These are phyloP conservation scores for Drosophila athabasca DNA, from an alignment of 1,140 invertebrate genomes.

Conservation along the genomic window DNA sequence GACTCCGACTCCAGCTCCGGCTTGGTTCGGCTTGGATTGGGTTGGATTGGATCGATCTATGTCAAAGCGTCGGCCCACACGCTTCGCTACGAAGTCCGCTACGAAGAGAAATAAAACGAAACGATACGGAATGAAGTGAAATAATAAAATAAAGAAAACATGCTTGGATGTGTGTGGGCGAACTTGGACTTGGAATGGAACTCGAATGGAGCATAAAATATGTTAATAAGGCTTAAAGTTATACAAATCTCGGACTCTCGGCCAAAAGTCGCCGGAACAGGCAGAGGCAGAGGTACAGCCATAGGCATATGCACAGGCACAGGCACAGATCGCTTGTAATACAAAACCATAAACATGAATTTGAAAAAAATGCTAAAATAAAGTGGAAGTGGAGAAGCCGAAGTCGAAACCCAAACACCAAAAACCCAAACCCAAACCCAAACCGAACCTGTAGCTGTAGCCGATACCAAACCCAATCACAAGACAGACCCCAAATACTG, in stretches of 20 bases:
- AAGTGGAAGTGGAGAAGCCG: slow-evolving; percentile 40
- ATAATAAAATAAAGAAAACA: slow-evolving; percentile 31
- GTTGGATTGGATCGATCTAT: slow-evolving; percentile 55
- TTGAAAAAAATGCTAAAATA: slow-evolving; percentile 47
- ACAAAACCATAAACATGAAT: slow-evolving; percentile 64
- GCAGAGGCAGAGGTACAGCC: slow-evolving; percentile 3
- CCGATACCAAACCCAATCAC: neutral
- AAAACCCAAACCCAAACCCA: neutral
- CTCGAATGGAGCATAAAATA: slow-evolving; percentile 71
- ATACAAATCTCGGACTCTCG: slow-evolving; percentile 54
- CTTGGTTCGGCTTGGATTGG: slow-evolving; percentile 28
- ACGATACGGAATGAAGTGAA: slow-evolving; percentile 5
- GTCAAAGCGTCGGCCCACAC: slow-evolving; percentile 50
- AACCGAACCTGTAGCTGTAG: neutral
- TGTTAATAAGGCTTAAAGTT: slow-evolving; percentile 81
- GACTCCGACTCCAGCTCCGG: neutral
- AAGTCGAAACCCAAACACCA: slow-evolving; percentile 8
- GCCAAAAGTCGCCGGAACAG: neutral
- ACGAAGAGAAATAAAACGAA: slow-evolving; percentile 25
- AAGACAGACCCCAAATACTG: slow-evolving; percentile 17
- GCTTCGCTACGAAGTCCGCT: too few relatives aligned
- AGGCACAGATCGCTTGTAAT: slow-evolving; percentile 55
- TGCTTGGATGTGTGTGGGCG: slow-evolving; percentile 48
- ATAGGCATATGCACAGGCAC: neutral
- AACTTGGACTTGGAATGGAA: slow-evolving; percentile 50